Evolutionary conservation across 1,140 invertebrate genomes (phyloP).

Genomic region (Drosophila mojavensis): DNA sequence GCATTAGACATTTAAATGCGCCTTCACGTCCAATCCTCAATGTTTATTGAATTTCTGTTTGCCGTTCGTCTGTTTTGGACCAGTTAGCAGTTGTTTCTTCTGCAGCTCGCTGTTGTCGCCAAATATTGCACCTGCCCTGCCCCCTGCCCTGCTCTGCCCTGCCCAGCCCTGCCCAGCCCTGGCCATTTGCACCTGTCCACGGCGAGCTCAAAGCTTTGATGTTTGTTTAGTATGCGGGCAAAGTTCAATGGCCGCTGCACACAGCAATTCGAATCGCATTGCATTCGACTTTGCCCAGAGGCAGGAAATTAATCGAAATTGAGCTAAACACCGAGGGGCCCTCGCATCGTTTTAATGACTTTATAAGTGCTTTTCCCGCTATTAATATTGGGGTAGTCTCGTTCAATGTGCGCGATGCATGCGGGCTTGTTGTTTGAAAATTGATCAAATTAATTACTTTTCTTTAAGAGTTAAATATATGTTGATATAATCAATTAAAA

Average conservation of each 20-base stretch:
- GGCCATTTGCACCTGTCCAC: constrained; percentile 69
- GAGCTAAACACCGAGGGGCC: background rate
- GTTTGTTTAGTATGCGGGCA: constrained; percentile 41
- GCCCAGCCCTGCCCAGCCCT: constrained; percentile 35
- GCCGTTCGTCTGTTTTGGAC: constrained; percentile 46
- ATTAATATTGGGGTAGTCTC: constrained; percentile 9
- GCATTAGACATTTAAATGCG: background rate
- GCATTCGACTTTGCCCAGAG: constrained; percentile 23
- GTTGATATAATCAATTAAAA: no score
- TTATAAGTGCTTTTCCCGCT: background rate
- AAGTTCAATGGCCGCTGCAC: constrained; percentile 59
- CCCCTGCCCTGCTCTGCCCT: constrained; percentile 33
- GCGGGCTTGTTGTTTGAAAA: background rate
- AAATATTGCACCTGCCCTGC: constrained; percentile 67
- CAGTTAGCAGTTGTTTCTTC: constrained; percentile 55
- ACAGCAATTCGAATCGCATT: constrained; percentile 11
- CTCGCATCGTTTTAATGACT: constrained; percentile 4
- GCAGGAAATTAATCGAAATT: constrained; percentile 37
- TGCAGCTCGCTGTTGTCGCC: constrained; percentile 13
- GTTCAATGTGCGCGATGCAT: background rate
- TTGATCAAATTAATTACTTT: background rate
- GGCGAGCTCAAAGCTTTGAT: constrained; percentile 65
- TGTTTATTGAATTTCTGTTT: constrained; percentile 57
- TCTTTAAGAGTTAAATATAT: no score
- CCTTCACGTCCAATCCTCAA: background rate